Percentiles rank a stretch among this genome's conserved stretches.
phyloP scores from a whole-genome alignment of 2,888 invertebrate species.

The Quadroppia sp. region DNA sequence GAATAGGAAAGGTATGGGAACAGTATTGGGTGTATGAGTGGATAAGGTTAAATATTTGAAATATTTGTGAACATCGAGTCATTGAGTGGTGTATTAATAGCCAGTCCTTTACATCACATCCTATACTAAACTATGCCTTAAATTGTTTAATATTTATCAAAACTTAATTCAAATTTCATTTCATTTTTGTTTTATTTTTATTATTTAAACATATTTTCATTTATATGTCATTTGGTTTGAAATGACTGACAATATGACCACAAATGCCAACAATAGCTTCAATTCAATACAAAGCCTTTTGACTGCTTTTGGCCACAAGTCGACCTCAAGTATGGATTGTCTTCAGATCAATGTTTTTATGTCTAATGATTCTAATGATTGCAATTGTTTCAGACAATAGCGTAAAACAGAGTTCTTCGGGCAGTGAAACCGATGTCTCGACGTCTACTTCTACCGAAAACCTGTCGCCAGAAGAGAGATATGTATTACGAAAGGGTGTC shows the following conservation, averaged over 20 bases:
- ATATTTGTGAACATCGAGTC: not conserved
- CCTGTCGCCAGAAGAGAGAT: conserved; percentile 73
- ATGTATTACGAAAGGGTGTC: conserved; percentile 45
- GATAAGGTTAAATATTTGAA: not conserved
- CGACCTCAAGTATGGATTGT: conserved; percentile 14
- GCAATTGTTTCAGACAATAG: conserved; percentile 27
- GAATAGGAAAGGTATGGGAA: not conserved
- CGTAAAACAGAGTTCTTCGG: conserved; percentile 56
- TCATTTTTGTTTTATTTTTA: conserved; percentile 5
- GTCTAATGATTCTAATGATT: too few relatives aligned
- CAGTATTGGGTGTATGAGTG: not conserved
- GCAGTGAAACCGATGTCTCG: conserved; percentile 83
- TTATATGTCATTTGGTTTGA: not conserved
- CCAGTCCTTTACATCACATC: too few relatives aligned
- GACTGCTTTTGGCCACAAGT: conserved; percentile 8
- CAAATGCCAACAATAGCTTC: not conserved
- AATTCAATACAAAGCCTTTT: not conserved
- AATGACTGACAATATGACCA: not conserved
- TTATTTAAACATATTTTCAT: not conserved
- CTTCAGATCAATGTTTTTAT: too few relatives aligned
- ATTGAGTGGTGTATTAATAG: not conserved
- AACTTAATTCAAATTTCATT: conserved; percentile 3
- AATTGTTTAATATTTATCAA: not conserved
- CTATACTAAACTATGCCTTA: not conserved
- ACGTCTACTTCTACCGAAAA: conserved; percentile 87